Evolutionary conservation across 2,797 vertebrate species (phyloP).

Genomic region (Aldrovandia affinis): DNA sequence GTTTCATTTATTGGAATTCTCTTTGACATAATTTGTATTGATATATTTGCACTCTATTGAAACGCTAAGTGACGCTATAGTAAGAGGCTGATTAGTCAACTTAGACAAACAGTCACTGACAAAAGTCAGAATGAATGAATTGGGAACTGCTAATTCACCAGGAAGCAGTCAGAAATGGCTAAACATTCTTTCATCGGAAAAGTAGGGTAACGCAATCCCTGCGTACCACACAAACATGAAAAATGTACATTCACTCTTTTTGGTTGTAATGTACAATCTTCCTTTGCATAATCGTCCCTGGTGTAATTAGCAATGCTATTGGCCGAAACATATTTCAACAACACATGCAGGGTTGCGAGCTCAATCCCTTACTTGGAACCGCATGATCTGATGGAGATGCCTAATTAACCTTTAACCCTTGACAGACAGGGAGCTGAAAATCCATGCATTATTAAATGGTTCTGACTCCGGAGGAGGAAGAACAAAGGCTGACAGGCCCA

Average conservation of each 20-base stretch:
- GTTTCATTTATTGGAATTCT: not conserved
- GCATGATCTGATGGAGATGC: constrained; percentile 42
- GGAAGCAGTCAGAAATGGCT: not conserved
- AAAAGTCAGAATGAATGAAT: not conserved
- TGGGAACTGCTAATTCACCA: not conserved
- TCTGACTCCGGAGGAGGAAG: constrained; percentile 39
- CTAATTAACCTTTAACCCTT: constrained; percentile 42
- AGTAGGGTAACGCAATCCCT: not conserved
- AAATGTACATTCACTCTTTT: not conserved
- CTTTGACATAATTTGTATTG: not conserved
- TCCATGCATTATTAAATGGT: constrained; percentile 56
- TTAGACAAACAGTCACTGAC: not conserved
- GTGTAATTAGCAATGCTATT: not conserved
- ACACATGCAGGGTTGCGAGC: constrained; percentile 22
- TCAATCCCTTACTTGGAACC: not conserved
- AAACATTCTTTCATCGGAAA: not conserved
- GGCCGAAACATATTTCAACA: not conserved
- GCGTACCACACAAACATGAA: not conserved
- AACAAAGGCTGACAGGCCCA: constrained; percentile 31
- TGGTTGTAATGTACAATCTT: not conserved
- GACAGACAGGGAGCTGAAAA: constrained; percentile 42
- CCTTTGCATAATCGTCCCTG: constrained; percentile 25
- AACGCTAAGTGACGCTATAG: not conserved
- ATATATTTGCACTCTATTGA: not conserved
- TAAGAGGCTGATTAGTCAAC: not conserved